A percentile compares a stretch with the other conserved stretches of the same genome.
Evolutionary conservation across 1,140 invertebrate species (phyloP).

Genomic region (Agrilus planipennis): DNA sequence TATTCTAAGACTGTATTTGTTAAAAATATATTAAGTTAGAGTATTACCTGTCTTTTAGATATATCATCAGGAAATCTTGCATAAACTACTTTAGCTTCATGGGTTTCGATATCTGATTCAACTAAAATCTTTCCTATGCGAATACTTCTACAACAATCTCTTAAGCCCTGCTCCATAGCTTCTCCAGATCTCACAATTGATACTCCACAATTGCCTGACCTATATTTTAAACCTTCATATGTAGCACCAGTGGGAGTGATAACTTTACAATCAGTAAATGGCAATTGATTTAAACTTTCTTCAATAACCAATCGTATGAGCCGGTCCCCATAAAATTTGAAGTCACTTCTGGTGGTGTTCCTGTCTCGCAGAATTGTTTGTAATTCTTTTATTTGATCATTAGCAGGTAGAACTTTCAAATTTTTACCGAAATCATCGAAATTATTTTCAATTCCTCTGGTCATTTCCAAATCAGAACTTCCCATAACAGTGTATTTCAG

Average conservation of each 20-base stretch:
- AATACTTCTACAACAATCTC: constrained; percentile 96
- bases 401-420: constrained; percentile 68
- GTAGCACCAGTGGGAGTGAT: constrained; percentile 83
- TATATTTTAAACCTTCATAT: constrained; percentile 87
- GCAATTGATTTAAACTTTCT: constrained; percentile 94
- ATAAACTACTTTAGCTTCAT: constrained; percentile 94
- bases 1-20: not conserved
- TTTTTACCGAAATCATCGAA: constrained; percentile 58
- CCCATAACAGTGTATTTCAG: constrained; percentile 23
- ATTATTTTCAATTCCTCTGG: constrained; percentile 10
- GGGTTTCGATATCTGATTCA: constrained; percentile 92
- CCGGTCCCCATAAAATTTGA: constrained; percentile 96
- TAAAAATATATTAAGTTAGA: not conserved
- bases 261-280: constrained; percentile 79
- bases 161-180: constrained; percentile 95
- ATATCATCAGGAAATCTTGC: constrained; percentile 97
- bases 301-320: constrained; percentile 93
- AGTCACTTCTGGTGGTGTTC: constrained; percentile 90
- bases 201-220: constrained; percentile 97
- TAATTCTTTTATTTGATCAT: constrained; percentile 84
- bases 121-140: constrained; percentile 96
- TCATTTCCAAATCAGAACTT: constrained; percentile 20
- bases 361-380: constrained; percentile 92
- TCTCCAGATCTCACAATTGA: constrained; percentile 91
- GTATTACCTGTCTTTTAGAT: constrained; percentile 53